These are phyloP conservation scores for Dynastes tityus DNA, from an alignment of 2,888 invertebrate genomes.

Conservation along the genomic window DNA sequence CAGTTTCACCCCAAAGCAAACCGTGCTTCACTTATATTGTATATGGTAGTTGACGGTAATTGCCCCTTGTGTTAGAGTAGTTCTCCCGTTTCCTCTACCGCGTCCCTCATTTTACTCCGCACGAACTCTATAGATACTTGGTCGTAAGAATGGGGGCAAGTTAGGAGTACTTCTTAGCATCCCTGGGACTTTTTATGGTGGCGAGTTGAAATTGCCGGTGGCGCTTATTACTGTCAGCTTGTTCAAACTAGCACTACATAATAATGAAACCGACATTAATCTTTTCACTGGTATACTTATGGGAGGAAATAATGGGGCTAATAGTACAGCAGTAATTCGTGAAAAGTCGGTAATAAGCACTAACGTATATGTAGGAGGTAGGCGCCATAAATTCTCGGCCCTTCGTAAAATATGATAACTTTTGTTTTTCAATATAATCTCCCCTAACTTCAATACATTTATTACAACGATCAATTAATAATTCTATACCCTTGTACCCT, in stretches of 20 bases:
- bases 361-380: no score
- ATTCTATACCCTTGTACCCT: no score
- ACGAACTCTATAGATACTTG: no score
- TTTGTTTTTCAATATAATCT: no score
- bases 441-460: no score
- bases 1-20: neutral
- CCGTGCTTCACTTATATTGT: neutral
- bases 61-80: neutral
- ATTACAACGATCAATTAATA: no score
- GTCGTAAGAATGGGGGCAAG: neutral
- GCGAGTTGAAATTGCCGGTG: neutral
- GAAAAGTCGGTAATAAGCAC: no score
- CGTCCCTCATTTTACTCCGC: no score
- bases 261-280: constrained; percentile 17
- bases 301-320: no score
- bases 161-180: neutral
- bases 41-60: neutral
- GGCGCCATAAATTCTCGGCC: no score
- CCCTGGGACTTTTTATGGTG: neutral
- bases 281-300: neutral
- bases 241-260: neutral
- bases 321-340: no score
- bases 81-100: neutral
- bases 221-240: constrained; percentile 1
- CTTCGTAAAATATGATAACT: no score